Base-by-base conservation (phyloP, 2,888 invertebrate species). In the Camponotus fellah region DNA sequence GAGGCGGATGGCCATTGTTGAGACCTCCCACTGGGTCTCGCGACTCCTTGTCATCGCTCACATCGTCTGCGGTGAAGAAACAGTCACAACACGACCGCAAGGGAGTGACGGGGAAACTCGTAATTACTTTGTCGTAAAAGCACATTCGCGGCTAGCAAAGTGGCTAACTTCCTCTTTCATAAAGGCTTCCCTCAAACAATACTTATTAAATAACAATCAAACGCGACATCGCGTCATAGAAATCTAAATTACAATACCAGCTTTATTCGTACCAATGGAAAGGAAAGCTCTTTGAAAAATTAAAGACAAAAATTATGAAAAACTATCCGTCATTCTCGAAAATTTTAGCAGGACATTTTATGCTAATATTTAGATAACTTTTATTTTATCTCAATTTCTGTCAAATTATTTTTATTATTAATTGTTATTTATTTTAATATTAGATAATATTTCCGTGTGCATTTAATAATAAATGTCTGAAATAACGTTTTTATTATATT, bases 1-100 rank as follows among this genome's bases (percentile, higher is more conserved):
- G 87, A 93, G 92, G 89, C 89, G 90, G 89, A 90, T 91, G 89
- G 89, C 90, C 90, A 92, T 93, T 93, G 93, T 92, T 88, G 89
- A 86, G 93, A 93, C 93, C 93, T 93, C 93, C 93, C 92, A 93
- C 92, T 82, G 92, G 91, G 92, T 80, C 90, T 8, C 88, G 90
- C 91, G 91, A 92, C 92, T 93, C 92, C 93, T 92, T 93, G 92
- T 93, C 93, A 92, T 93, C 92, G 92, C 93, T 93, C 92, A 92
- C 89, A 91, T 91, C 88, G 89, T 89, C 90, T 75, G 85, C 84
- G 90, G 87, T 83, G 86, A 91, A 85, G 92, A 87, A 89, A 87
- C 92, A 86, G 91, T 91, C 89, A 89, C 88, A 88, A 90, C 89
- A 89, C 49, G 85, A 83, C 87, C 88, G 84, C 92, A 85, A 87